A percentile compares a stretch with the other conserved stretches of the same genome.
These are phyloP conservation scores for Elanoides forficatus DNA, from an alignment of 2,113 vertebrate genomes.

Conservation along the genomic window DNA sequence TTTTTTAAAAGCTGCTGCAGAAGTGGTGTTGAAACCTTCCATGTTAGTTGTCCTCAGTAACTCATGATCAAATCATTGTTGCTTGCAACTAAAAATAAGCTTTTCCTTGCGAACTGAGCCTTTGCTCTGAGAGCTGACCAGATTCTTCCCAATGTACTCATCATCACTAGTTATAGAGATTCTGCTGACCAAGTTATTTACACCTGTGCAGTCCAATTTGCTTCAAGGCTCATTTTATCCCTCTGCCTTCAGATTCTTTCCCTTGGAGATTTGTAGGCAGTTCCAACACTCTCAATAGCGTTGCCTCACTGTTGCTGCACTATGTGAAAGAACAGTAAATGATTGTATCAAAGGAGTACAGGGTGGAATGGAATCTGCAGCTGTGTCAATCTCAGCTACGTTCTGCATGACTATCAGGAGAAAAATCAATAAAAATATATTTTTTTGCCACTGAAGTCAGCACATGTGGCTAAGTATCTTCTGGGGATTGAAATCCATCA, in stretches of 20 bases:
- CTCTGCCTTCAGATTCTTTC: not conserved
- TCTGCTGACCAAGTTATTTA: conserved; percentile 13
- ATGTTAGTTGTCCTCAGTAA: conserved; percentile 22
- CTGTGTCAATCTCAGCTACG: not conserved
- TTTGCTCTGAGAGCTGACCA: not conserved
- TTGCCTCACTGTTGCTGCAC: not conserved
- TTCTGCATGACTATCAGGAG: not conserved
- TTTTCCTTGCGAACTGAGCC: not conserved
- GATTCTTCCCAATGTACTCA: not conserved
- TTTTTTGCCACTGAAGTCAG: conserved; percentile 29
- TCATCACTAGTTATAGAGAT: not conserved
- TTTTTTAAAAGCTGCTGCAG: conserved; percentile 18
- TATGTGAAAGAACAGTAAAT: not conserved
- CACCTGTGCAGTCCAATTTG: not conserved
- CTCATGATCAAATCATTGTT: not conserved
- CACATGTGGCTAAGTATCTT: not conserved
- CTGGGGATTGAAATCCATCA: not conserved
- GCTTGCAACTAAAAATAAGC: not conserved
- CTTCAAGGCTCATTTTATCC: conserved; percentile 7
- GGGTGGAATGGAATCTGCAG: conserved; percentile 22
- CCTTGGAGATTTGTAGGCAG: not conserved
- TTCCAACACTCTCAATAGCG: not conserved
- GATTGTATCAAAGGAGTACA: not conserved
- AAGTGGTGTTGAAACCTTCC: conserved; percentile 43
- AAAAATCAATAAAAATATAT: conserved; percentile 15